These are phyloP conservation scores for Rhabditoides inermis DNA, from an alignment of 2,888 invertebrate species.

Conservation along the genomic window DNA sequence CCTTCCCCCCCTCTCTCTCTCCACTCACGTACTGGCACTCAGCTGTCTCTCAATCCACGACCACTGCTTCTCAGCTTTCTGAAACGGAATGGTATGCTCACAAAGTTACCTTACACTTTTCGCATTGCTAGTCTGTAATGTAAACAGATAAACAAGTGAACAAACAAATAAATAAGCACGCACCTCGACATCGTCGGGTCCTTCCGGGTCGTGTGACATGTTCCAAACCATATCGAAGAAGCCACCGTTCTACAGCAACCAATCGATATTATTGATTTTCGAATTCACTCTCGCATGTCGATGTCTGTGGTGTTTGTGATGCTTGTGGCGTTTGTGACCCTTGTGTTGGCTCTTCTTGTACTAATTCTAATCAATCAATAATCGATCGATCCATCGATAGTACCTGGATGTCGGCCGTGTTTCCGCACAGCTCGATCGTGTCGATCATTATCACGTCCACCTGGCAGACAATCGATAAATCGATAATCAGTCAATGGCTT, in stretches of 20 bases:
- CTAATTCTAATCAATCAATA: no score
- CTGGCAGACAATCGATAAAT: no score
- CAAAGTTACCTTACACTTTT: no score
- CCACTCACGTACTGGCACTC: no score
- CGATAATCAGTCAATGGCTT: conserved; percentile 48
- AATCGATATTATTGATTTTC: conserved; percentile 1
- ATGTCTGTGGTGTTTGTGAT: conserved; percentile 21
- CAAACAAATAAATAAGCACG: no score
- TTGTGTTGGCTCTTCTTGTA: no score
- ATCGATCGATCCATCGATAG: no score
- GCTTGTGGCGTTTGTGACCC: no score
- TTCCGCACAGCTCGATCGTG: conserved; percentile 57
- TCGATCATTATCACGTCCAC: conserved; percentile 59
- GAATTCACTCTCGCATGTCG: conserved; percentile 1
- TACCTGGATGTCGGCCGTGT: conserved; percentile 44
- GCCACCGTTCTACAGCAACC: conserved; percentile 22
- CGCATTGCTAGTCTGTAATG: no score
- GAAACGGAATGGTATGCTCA: no score
- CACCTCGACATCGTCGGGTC: no score
- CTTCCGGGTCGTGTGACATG: conserved; percentile 30
- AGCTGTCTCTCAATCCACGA: conserved; percentile 53
- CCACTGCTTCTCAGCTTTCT: conserved; percentile 54
- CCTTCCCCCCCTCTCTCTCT: conserved; percentile 47
- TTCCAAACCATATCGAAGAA: conserved; percentile 30
- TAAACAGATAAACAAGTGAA: no score